A percentile compares a stretch with the other conserved stretches of the same genome.
phyloP scores from a whole-genome alignment of 2,113 vertebrate genomes.

The Thamnaconus septentrionalis region DNA sequence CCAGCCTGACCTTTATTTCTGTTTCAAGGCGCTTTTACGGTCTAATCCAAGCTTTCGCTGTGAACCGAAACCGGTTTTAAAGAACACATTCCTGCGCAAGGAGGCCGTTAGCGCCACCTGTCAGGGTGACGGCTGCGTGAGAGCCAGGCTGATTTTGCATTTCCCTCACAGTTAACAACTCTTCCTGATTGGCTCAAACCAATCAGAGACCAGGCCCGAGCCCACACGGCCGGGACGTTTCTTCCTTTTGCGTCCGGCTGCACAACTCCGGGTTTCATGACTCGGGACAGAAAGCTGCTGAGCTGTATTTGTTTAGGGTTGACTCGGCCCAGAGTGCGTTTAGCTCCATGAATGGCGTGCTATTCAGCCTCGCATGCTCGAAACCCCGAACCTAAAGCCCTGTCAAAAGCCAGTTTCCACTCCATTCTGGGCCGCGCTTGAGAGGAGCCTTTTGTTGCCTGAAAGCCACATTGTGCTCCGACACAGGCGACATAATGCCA shows the following conservation, averaged over 20 bases:
- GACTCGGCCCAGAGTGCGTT: constrained; percentile 7
- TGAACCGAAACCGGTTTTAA: no score
- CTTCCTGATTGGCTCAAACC: no score
- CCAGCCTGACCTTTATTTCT: no score
- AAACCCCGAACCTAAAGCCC: constrained; percentile 26
- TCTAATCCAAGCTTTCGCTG: no score
- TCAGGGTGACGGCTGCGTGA: not conserved
- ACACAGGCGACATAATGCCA: constrained; percentile 40
- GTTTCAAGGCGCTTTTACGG: no score
- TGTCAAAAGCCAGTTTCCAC: constrained; percentile 36
- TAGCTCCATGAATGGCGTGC: not conserved
- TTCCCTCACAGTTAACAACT: not conserved
- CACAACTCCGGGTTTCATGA: no score
- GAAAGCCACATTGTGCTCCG: constrained; percentile 48
- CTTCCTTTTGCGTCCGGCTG: no score
- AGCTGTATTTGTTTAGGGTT: constrained; percentile 3
- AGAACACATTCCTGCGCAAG: no score
- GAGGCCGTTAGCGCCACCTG: no score
- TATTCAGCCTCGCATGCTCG: constrained; percentile 20
- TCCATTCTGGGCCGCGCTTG: constrained; percentile 48
- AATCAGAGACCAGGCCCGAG: no score
- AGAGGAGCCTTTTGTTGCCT: constrained; percentile 33
- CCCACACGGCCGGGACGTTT: no score
- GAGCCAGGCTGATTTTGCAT: not conserved
- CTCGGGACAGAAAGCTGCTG: no score